A percentile compares a stretch with the other conserved stretches of the same genome.
These are phyloP conservation scores for Diachasmimorpha longicaudata DNA, from an alignment of 1,140 invertebrate genomes.

Conservation along the genomic window DNA sequence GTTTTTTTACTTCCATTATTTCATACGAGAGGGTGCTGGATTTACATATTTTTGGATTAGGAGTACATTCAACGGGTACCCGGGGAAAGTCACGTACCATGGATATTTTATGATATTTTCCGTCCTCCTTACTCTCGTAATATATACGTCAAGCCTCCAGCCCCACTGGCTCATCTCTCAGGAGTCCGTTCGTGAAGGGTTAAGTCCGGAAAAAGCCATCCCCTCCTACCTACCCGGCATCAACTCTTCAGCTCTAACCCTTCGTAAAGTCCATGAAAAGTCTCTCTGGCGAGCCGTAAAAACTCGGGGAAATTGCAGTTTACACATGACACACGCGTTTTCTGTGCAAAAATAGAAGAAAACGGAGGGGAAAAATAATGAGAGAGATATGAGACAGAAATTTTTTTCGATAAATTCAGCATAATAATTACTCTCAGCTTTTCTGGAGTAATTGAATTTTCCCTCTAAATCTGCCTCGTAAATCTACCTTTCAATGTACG, in stretches of 20 bases:
- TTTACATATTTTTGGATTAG: constrained; percentile 9
- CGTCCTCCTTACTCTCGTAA: not conserved
- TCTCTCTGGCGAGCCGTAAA: not conserved
- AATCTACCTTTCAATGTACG: too few relatives aligned
- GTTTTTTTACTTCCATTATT: not conserved
- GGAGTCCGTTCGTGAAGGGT: not conserved
- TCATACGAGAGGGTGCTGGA: not conserved
- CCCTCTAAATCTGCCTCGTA: too few relatives aligned
- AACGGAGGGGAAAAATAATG: not conserved
- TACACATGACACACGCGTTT: not conserved
- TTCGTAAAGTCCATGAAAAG: constrained; percentile 9
- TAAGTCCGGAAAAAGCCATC: constrained; percentile 1
- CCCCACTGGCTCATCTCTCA: not conserved
- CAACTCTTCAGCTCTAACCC: not conserved
- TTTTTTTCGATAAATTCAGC: not conserved
- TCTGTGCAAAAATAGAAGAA: not conserved
- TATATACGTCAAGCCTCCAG: constrained; percentile 1
- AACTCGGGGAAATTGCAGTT: not conserved
- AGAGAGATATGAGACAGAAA: not conserved
- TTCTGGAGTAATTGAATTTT: too few relatives aligned
- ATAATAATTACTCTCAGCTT: too few relatives aligned
- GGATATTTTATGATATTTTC: constrained; percentile 11
- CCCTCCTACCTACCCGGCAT: not conserved
- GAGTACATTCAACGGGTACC: not conserved
- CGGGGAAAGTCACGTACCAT: constrained; percentile 4